These are phyloP conservation scores for Columba guinea DNA, from an alignment of 2,797 vertebrate genomes.

Conservation along the genomic window DNA sequence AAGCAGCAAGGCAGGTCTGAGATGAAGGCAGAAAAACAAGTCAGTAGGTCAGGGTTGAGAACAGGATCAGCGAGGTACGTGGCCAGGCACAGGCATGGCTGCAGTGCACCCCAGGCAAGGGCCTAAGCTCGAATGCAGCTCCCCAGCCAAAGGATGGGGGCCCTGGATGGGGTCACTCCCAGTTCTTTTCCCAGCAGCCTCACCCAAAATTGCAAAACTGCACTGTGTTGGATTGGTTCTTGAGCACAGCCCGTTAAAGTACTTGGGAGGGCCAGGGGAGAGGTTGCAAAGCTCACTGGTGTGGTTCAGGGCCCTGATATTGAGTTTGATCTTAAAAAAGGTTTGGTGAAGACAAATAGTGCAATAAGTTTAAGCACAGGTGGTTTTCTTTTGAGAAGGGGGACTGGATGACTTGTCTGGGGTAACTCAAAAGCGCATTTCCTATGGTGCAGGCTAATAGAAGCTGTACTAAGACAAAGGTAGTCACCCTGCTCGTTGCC, in stretches of 20 bases:
- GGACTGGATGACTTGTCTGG: background rate
- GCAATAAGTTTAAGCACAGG: background rate
- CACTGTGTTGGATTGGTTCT: background rate
- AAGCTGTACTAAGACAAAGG: background rate
- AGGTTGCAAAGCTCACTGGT: background rate
- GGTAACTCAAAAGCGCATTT: background rate
- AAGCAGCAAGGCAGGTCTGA: background rate
- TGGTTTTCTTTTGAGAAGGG: background rate
- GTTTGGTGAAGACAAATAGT: background rate
- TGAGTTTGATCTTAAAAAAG: background rate
- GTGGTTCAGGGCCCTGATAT: background rate
- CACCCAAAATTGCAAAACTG: background rate
- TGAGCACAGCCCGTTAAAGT: background rate
- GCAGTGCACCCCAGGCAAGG: background rate
- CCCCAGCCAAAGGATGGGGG: background rate
- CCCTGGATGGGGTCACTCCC: background rate
- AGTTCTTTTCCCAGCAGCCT: background rate
- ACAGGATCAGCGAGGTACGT: background rate
- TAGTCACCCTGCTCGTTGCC: background rate
- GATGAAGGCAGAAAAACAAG: background rate
- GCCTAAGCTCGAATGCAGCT: background rate
- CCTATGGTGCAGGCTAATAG: background rate
- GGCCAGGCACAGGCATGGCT: background rate
- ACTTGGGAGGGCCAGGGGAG: background rate
- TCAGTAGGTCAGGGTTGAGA: background rate